phyloP scores from a whole-genome alignment of 2,888 invertebrate species.

The Eupelmus urozonus region DNA sequence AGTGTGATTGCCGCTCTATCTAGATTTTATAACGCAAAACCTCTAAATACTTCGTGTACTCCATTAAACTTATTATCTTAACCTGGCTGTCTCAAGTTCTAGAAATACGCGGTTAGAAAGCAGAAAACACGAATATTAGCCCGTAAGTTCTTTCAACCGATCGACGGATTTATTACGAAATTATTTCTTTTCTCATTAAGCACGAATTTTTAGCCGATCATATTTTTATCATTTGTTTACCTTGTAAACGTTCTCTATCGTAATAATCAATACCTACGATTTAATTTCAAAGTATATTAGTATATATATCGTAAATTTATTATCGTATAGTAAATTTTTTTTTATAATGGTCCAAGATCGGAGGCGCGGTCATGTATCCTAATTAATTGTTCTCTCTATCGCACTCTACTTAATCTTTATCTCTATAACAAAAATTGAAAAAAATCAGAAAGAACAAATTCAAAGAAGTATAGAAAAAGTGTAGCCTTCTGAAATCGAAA shows the following conservation, averaged over 20 bases:
- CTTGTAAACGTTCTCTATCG: too few species aligned
- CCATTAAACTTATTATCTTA: conserved; percentile 41
- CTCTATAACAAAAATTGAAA: conserved; percentile 30
- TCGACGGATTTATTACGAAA: conserved; percentile 44
- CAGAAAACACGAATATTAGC: conserved; percentile 42
- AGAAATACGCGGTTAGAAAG: conserved; percentile 27
- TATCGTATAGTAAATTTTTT: not conserved
- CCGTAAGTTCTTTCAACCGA: conserved; percentile 57
- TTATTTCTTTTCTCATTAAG: not conserved
- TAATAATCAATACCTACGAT: too few species aligned
- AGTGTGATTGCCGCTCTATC: conserved; percentile 39
- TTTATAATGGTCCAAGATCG: conserved; percentile 58
- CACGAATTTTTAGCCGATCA: not conserved
- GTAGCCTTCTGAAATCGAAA: conserved; percentile 42
- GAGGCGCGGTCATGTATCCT: conserved; percentile 68
- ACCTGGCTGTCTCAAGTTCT: conserved; percentile 36
- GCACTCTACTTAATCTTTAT: conserved; percentile 52
- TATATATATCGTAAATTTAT: too few species aligned
- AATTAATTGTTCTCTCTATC: conserved; percentile 61
- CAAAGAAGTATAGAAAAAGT: conserved; percentile 31
- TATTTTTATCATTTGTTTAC: too few species aligned
- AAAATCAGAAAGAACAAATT: conserved; percentile 25
- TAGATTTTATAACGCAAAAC: conserved; percentile 55
- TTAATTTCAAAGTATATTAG: too few species aligned
- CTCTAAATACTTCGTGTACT: conserved; percentile 52